Evolutionary conservation across 2,888 invertebrate genomes (phyloP).

Genomic region (Oxyteleia sp.): DNA sequence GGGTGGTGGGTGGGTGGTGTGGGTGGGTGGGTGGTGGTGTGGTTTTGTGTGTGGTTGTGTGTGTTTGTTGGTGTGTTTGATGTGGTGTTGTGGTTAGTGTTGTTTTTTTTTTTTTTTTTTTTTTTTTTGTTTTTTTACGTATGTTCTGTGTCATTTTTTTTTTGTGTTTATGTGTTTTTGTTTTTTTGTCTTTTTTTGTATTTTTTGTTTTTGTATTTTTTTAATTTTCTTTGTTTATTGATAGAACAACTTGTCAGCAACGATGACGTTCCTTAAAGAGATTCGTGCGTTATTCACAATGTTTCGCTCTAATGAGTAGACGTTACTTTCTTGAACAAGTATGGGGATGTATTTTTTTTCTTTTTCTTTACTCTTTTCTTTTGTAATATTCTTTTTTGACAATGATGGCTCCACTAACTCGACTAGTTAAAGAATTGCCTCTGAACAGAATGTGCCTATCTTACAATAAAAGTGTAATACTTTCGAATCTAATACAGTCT

Average conservation of each 20-base stretch:
- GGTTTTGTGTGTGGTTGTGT: no score
- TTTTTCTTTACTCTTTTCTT: no score
- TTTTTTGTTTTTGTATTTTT: neutral
- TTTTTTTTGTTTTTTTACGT: no score
- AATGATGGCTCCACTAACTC: constrained; percentile 73
- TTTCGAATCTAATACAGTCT: constrained; percentile 85
- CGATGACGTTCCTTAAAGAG: constrained; percentile 29
- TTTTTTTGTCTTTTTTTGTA: neutral
- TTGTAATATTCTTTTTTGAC: constrained; percentile 27
- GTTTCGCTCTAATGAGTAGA: constrained; percentile 38
- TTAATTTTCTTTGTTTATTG: constrained; percentile 6
- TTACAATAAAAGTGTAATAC: constrained; percentile 81
- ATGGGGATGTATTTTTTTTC: constrained; percentile 16
- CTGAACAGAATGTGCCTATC: constrained; percentile 74
- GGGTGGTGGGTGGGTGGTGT: no score
- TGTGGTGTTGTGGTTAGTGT: no score
- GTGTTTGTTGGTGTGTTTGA: neutral
- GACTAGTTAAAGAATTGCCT: constrained; percentile 72
- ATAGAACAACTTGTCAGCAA: constrained; percentile 24
- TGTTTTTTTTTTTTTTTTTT: no score
- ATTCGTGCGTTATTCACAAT: constrained; percentile 47
- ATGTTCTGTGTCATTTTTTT: no score
- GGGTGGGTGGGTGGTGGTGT: no score
- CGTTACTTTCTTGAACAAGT: constrained; percentile 47
- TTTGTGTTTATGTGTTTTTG: neutral